Base-by-base conservation (phyloP, 2,113 vertebrate genomes). In the Epinephelus moara region DNA sequence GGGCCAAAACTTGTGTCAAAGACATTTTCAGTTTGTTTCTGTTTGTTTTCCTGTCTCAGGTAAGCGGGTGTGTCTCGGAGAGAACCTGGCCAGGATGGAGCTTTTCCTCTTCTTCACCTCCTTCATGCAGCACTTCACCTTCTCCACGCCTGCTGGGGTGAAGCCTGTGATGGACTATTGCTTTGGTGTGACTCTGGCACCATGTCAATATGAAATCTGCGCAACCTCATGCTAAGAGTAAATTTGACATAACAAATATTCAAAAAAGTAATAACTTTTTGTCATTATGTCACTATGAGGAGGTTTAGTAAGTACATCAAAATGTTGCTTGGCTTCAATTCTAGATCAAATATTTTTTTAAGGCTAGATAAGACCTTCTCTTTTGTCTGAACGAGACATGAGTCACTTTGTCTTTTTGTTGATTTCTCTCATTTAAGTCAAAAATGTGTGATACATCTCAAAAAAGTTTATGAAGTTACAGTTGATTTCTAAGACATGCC, bases 41-140 rank as follows among this genome's bases (percentile, higher is more conserved):
- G 62, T 50, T 50, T 40, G 4, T 59, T 14, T 61, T 49, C 18
- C 56, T 73, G 55, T 60, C 40, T 21, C 25, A 73, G 96, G 96
- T 80, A 96, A 96, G 62, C 90, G 95, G 0, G 3, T 68, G 49
- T 97, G 97, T 86, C 95, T 89, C 4, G 96, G 96, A 0, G 96
- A 97, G 75, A 45, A 64, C 66, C 47, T 97, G 92, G 96, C 96
- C 18, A 94, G 72, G 21, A 42, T 95, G 0, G 96, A 97, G 75
- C 92, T 97, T 45, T 97, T 97, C 74, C 94, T 97, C 80, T 94
- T 96, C 89, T 96, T 97, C 90, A 94, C 94, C 0, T 82, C 92
- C 55, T 91, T 96, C 62, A 63, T 96, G 73, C 91, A 94, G 85
- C 79, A 49, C 42, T 93, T 93, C 59, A 86, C 79, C 42, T 87